Evolutionary conservation across 2,797 vertebrate genomes (phyloP).

Genomic region (Sebastes minor): DNA sequence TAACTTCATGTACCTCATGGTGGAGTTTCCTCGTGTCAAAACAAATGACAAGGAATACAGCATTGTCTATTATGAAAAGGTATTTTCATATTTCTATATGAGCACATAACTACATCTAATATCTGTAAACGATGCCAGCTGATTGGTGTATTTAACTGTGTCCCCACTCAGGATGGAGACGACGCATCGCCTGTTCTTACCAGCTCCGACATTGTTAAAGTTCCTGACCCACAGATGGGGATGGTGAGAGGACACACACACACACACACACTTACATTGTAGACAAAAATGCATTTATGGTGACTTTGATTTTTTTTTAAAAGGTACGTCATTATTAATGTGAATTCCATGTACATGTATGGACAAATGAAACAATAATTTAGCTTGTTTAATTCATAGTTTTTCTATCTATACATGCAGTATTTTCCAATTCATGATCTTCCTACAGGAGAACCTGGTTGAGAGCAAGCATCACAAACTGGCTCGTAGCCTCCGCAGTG

Average conservation of each 20-base stretch:
- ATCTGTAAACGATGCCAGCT: background rate
- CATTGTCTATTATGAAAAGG: constrained; percentile 99
- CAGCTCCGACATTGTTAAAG: constrained; percentile 96
- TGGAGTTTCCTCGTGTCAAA: constrained; percentile 97
- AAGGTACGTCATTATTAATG: background rate
- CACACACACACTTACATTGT: background rate
- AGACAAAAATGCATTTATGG: background rate
- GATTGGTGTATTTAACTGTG: background rate
- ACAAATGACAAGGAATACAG: constrained; percentile 94
- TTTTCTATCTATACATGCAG: too few species aligned
- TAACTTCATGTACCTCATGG: constrained; percentile 99
- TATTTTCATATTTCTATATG: constrained; percentile 45
- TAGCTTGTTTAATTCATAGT: background rate
- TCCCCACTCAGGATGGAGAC: constrained; percentile 89
- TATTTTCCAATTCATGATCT: background rate
- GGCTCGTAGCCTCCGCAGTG: constrained; percentile 95
- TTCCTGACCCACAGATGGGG: constrained; percentile 98
- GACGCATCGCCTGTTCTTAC: constrained; percentile 88
- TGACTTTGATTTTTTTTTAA: background rate
- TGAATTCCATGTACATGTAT: background rate
- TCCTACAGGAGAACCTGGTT: constrained; percentile 91
- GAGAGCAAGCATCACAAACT: constrained; percentile 99
- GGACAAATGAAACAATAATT: background rate
- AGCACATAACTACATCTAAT: background rate
- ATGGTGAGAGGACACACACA: constrained; percentile 85